These are phyloP conservation scores for Panthera uncia DNA, from an alignment of 2,113 vertebrate genomes.

Conservation along the genomic window DNA sequence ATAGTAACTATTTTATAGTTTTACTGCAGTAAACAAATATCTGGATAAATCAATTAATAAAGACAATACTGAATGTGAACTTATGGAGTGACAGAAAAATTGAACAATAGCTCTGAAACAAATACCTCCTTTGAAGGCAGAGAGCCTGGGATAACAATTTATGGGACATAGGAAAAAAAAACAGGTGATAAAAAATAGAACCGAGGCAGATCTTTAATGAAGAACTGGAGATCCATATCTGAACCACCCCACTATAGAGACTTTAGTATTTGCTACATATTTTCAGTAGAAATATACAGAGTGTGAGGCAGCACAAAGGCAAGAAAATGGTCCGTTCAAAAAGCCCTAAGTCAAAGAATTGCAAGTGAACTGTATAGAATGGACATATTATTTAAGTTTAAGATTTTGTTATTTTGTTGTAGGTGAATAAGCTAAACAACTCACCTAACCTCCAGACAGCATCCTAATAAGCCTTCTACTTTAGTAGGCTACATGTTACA, in stretches of 20 bases:
- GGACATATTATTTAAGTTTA: background rate
- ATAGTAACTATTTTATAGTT: background rate
- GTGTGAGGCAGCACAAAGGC: background rate
- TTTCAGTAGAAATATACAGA: background rate
- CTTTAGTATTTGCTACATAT: background rate
- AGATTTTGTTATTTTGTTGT: background rate
- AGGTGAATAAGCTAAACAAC: background rate
- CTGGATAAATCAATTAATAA: background rate
- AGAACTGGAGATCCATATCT: background rate
- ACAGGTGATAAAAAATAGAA: background rate
- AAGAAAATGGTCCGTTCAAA: background rate
- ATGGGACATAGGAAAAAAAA: background rate
- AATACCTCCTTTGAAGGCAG: background rate
- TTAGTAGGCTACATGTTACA: background rate
- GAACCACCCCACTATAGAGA: background rate
- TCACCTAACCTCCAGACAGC: background rate
- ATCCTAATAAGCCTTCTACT: background rate
- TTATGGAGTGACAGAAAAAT: background rate
- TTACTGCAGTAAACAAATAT: background rate
- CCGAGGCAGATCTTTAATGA: background rate
- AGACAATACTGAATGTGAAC: background rate
- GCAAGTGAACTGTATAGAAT: background rate
- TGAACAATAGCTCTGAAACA: background rate
- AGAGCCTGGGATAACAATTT: background rate
- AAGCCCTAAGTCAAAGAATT: background rate